Conservation (phyloP, 1,140 invertebrate genomes). For the Pogonomyrmex californicus region DNA sequence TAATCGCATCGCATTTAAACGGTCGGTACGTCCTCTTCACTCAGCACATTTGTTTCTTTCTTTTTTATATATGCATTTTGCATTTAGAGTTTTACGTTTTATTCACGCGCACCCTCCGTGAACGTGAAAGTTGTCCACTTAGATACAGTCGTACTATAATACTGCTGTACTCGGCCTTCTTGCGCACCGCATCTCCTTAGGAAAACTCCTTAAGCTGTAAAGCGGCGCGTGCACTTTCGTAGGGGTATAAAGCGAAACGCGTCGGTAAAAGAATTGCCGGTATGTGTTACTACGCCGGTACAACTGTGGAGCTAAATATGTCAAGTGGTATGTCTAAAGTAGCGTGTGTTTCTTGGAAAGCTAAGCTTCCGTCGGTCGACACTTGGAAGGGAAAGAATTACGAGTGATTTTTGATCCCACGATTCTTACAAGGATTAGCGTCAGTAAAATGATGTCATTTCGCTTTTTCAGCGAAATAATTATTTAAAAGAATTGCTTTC, state of each 20-base stretch:
- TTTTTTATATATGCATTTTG: neutral
- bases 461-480: neutral
- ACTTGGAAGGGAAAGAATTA: neutral
- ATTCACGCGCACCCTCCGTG: conserved; percentile 16
- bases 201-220: conserved; percentile 78
- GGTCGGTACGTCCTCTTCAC: neutral
- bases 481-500: neutral
- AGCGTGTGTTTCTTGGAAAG: conserved; percentile 2
- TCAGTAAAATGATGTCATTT: neutral
- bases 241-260: conserved; percentile 74
- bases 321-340: conserved; percentile 41
- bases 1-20: neutral
- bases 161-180: conserved; percentile 22
- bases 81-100: conserved; percentile 48
- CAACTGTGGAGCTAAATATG: conserved; percentile 66
- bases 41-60: neutral
- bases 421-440: neutral
- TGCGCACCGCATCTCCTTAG: conserved; percentile 40
- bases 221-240: conserved; percentile 77
- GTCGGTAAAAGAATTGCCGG: conserved; percentile 71
- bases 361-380: neutral
- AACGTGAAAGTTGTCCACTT: conserved; percentile 55
- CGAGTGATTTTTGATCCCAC: conserved; percentile 2
- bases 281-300: conserved; percentile 63
- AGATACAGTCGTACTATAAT: conserved; percentile 39